Evolutionary conservation across 2,888 invertebrate genomes (phyloP).

Genomic region (Stenodera caucasica): DNA sequence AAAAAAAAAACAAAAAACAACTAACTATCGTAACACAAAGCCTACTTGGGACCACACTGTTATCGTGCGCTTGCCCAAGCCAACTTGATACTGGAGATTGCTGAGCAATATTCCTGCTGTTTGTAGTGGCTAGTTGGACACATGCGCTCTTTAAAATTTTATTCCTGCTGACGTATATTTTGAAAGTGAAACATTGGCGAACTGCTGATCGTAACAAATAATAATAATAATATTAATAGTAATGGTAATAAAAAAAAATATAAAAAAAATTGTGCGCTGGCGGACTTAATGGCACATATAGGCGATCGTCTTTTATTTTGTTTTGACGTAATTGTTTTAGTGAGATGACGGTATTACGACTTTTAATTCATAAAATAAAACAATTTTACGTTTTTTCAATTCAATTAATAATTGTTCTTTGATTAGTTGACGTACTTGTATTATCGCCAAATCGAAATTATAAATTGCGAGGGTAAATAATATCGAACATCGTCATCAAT

Average conservation of each 20-base stretch:
- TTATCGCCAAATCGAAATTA: not conserved
- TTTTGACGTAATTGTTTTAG: constrained; percentile 49
- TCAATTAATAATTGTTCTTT: not conserved
- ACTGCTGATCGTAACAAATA: constrained; percentile 18
- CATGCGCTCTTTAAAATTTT: constrained; percentile 46
- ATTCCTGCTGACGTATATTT: constrained; percentile 53
- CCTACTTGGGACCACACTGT: constrained; percentile 54
- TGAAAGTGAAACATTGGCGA: constrained; percentile 55
- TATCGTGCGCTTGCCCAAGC: constrained; percentile 56
- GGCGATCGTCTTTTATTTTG: constrained; percentile 18
- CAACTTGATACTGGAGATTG: constrained; percentile 52
- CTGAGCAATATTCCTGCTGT: constrained; percentile 50
- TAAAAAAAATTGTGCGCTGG: too few species aligned
- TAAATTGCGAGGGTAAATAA: not conserved
- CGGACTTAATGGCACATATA: not conserved
- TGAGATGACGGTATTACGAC: constrained; percentile 14
- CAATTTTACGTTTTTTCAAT: not conserved
- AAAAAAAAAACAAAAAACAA: not conserved
- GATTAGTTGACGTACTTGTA: not conserved
- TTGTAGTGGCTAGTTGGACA: constrained; percentile 48
- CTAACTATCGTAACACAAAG: constrained; percentile 31
- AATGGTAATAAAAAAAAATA: constrained; percentile 41
- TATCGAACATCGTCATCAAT: not conserved
- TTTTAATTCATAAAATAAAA: not conserved
- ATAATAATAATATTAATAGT: too few species aligned